Evolutionary conservation across 2,888 invertebrate genomes (phyloP).

Genomic region (Pardosa pseudoannulata): DNA sequence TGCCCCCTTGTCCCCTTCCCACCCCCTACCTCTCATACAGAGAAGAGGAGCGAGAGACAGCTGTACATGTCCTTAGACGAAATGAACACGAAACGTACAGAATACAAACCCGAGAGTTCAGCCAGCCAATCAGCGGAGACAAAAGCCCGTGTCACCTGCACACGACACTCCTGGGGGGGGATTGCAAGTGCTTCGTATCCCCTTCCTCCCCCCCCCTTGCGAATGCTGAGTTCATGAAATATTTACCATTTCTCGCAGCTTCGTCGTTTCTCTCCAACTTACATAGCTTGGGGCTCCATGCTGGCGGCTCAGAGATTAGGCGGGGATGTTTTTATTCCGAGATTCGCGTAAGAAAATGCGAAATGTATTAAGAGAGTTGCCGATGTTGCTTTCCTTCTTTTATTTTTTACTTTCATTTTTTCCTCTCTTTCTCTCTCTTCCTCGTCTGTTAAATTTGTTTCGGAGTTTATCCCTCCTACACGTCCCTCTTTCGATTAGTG

Average conservation of each 20-base stretch:
- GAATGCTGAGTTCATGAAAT: constrained; percentile 68
- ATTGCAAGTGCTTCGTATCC: neutral
- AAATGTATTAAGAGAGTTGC: constrained; percentile 31
- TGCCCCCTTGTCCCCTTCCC: neutral
- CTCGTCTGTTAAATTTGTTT: constrained; percentile 22
- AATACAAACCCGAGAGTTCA: constrained; percentile 70
- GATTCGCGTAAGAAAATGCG: constrained; percentile 43
- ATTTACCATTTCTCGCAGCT: constrained; percentile 69
- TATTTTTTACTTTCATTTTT: neutral
- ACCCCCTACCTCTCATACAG: constrained; percentile 7
- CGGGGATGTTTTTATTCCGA: constrained; percentile 32
- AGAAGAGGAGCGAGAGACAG: constrained; percentile 37
- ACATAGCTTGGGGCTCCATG: constrained; percentile 62
- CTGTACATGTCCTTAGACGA: constrained; percentile 71
- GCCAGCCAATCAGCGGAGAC: constrained; percentile 72
- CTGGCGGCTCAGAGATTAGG: constrained; percentile 54
- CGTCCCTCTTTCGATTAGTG: constrained; percentile 25
- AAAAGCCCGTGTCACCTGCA: constrained; percentile 71
- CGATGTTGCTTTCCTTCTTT: constrained; percentile 11
- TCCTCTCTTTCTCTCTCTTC: neutral
- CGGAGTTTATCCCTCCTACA: constrained; percentile 8
- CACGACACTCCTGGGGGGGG: constrained; percentile 58
- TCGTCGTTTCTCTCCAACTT: constrained; percentile 40
- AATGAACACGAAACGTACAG: constrained; percentile 71
- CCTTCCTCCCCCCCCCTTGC: constrained; percentile 8